Percentiles rank a stretch among this genome's conserved stretches.
These are phyloP conservation scores for Fratercula arctica DNA, from an alignment of 2,797 vertebrate genomes.

Conservation along the genomic window DNA sequence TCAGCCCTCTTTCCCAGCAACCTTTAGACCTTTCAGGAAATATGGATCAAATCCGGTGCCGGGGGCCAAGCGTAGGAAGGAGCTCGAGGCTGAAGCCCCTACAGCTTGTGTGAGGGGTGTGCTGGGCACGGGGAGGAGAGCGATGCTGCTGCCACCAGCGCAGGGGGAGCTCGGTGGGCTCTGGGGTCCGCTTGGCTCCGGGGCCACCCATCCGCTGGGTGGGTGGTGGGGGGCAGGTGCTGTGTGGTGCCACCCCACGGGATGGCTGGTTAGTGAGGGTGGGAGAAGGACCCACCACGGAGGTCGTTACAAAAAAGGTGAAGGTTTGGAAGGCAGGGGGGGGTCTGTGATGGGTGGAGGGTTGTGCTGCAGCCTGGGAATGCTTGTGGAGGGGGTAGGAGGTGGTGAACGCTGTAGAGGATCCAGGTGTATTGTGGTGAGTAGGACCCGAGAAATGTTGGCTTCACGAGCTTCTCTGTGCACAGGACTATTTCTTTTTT, in stretches of 20 bases:
- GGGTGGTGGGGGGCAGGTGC: neutral
- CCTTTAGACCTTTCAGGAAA: neutral
- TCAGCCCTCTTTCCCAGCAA: neutral
- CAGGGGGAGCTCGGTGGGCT: neutral
- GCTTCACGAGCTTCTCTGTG: neutral
- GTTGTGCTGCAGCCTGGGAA: neutral
- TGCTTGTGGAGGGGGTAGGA: neutral
- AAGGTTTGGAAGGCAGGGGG: neutral
- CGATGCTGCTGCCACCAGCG: neutral
- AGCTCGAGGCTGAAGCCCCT: neutral
- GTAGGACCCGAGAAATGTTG: neutral
- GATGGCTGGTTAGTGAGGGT: neutral
- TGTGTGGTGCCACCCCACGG: accelerated
- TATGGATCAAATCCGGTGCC: accelerated
- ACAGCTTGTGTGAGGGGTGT: neutral
- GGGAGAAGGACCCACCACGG: accelerated
- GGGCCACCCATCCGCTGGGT: neutral
- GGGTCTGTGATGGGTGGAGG: neutral
- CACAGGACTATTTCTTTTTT: neutral
- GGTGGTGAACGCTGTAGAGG: neutral
- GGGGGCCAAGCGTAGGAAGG: neutral
- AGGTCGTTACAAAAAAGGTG: accelerated
- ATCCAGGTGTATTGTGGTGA: neutral
- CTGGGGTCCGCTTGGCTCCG: neutral
- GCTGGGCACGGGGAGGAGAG: neutral